These are phyloP conservation scores for Sylvicapra grimmia DNA, from an alignment of 2,113 vertebrate species.

Conservation along the genomic window DNA sequence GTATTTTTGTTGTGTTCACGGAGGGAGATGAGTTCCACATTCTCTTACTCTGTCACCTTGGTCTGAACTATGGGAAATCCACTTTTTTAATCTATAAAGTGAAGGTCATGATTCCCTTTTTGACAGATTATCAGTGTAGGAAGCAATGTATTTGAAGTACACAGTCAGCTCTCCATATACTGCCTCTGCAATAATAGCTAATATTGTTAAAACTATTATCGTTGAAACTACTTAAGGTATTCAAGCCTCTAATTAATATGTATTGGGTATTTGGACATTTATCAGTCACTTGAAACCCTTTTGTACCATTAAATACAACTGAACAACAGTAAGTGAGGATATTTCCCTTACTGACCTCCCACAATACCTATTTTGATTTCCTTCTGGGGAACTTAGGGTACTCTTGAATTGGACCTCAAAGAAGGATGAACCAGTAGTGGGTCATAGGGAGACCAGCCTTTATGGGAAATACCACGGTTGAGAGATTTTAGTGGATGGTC, in stretches of 20 bases:
- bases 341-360: neutral
- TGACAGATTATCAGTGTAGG: neutral
- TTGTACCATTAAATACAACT: neutral
- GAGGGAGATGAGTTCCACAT: neutral
- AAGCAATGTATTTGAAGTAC: neutral
- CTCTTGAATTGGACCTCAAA: neutral
- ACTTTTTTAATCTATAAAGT: neutral
- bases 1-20: neutral
- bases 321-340: neutral
- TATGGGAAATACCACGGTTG: neutral
- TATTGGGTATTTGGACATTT: neutral
- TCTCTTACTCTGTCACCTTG: neutral
- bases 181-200: neutral
- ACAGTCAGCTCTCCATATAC: neutral
- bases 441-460: neutral
- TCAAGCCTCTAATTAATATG: neutral
- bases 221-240: neutral
- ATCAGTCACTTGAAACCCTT: neutral
- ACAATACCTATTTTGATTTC: neutral
- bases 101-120: neutral
- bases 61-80: neutral
- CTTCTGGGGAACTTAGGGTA: neutral
- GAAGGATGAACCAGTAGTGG: neutral
- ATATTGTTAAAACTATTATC: neutral
- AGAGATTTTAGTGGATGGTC: neutral